Evolutionary conservation across 2,888 invertebrate species (phyloP).

Genomic region (Sinodicranocentrus sp.): DNA sequence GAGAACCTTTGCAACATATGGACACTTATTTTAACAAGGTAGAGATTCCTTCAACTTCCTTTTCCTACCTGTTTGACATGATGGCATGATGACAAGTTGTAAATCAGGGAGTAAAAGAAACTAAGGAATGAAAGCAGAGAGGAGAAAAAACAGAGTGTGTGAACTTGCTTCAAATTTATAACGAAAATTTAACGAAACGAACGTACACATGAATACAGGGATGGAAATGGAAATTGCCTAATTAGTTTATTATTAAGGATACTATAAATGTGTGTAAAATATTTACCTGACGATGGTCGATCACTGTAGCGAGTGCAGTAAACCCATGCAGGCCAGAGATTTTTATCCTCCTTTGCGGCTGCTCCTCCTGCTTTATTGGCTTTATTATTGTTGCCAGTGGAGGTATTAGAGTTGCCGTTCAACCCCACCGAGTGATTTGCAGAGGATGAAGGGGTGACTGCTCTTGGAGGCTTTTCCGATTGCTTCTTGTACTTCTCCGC

Average conservation of each 20-base stretch:
- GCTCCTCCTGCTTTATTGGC: conserved; percentile 34
- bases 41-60: conserved; percentile 9
- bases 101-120: too few relatives aligned
- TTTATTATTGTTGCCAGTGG: conserved; percentile 17
- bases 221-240: neutral
- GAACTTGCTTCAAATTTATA: conserved; percentile 21
- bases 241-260: too few relatives aligned
- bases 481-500: conserved; percentile 19
- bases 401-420: neutral
- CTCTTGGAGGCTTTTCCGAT: conserved; percentile 71
- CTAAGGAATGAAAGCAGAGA: conserved; percentile 30
- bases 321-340: conserved; percentile 66
- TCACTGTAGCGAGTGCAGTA: conserved; percentile 89
- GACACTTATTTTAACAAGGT: neutral
- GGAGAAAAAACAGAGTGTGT: conserved; percentile 25
- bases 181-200: conserved; percentile 16
- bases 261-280: conserved; percentile 29
- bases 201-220: conserved; percentile 13
- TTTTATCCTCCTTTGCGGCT: conserved; percentile 13
- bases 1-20: too few relatives aligned
- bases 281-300: conserved; percentile 87
- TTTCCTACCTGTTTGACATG: conserved; percentile 1
- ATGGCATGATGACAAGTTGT: conserved; percentile 65
- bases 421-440: conserved; percentile 41
- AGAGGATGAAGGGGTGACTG: conserved; percentile 45